Conservation (phyloP, 2,888 invertebrate genomes). For the Lepidochrysops patricia region DNA sequence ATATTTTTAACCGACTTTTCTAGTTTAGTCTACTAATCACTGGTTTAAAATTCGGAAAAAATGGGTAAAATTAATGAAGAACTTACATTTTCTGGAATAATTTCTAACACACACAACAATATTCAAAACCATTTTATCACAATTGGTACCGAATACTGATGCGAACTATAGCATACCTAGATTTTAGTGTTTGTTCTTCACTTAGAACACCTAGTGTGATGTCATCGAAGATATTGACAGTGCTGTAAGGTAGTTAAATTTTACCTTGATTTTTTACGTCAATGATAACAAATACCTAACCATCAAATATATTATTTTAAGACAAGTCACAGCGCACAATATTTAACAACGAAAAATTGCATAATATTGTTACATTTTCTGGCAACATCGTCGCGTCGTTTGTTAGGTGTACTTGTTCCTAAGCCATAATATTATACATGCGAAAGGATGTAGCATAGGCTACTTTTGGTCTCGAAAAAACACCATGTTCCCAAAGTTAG, state of each 20-base stretch:
- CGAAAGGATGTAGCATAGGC: too few relatives aligned
- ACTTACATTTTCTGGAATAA: conserved; percentile 20
- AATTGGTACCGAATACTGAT: conserved; percentile 17
- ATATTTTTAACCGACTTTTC: too few relatives aligned
- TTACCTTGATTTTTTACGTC: neutral
- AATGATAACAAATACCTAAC: neutral
- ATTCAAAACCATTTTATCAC: conserved; percentile 21
- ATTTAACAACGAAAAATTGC: too few relatives aligned
- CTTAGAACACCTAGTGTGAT: conserved; percentile 12
- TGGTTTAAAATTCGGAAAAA: too few relatives aligned
- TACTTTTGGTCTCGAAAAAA: too few relatives aligned
- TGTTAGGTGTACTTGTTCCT: too few relatives aligned
- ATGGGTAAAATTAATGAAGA: neutral
- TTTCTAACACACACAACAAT: conserved; percentile 20
- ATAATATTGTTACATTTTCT: too few relatives aligned
- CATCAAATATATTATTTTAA: neutral
- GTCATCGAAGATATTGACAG: neutral
- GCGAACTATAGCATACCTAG: conserved; percentile 22
- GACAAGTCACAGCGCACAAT: too few relatives aligned
- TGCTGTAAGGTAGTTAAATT: neutral
- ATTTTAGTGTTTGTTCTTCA: conserved; percentile 16
- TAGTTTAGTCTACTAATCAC: too few relatives aligned
- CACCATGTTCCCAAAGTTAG: too few relatives aligned
- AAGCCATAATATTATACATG: too few relatives aligned
- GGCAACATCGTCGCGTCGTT: too few relatives aligned